Evolutionary conservation across 1,140 invertebrate genomes (phyloP).

Genomic region (Protaetia brevitarsis): DNA sequence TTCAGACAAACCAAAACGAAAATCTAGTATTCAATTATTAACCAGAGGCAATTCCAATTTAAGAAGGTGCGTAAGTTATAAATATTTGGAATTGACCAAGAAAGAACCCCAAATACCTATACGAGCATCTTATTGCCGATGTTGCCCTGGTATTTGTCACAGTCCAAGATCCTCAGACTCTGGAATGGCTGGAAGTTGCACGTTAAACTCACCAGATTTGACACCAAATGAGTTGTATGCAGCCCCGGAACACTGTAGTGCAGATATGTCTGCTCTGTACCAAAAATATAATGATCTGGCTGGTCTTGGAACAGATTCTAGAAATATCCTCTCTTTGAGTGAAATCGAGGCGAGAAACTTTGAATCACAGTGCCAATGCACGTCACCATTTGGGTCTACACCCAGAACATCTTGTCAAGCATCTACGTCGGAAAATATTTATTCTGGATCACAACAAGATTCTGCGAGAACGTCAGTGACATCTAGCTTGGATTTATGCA

Average conservation of each 20-base stretch:
- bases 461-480: conserved; percentile 51
- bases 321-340: conserved; percentile 51
- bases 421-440: conserved; percentile 53
- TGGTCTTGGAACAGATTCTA: conserved; percentile 27
- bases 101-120: conserved; percentile 20
- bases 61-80: conserved; percentile 52
- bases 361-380: conserved; percentile 68
- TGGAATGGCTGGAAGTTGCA: conserved; percentile 77
- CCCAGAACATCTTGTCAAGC: conserved; percentile 59
- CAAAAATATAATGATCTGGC: conserved; percentile 23
- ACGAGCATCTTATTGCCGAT: conserved; percentile 49
- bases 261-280: conserved; percentile 26
- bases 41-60: conserved; percentile 30
- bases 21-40: conserved; percentile 43
- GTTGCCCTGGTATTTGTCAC: conserved; percentile 57
- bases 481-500: conserved; percentile 50
- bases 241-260: conserved; percentile 8
- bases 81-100: conserved; percentile 46
- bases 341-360: conserved; percentile 65
- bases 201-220: conserved; percentile 63
- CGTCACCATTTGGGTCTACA: conserved; percentile 68
- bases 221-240: conserved; percentile 35
- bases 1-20: conserved; percentile 30
- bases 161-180: conserved; percentile 75
- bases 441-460: conserved; percentile 50